Conservation (phyloP, 2,888 invertebrate species). For the Alloplasta piceator region DNA sequence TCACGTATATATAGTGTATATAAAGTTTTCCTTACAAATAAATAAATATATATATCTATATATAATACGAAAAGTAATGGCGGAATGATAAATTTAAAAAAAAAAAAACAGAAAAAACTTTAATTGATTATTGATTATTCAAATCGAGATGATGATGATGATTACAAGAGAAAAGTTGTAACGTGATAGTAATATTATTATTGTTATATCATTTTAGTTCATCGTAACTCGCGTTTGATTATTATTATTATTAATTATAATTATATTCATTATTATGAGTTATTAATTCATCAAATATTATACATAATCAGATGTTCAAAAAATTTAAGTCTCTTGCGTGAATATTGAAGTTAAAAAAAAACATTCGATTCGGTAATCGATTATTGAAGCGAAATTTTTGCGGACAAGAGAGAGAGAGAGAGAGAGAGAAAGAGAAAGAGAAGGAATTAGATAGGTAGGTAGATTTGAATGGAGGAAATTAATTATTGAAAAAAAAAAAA, state of each 20-base stretch:
- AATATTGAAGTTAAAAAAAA: conserved; percentile 38
- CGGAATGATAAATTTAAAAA: conserved; percentile 45
- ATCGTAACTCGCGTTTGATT: conserved; percentile 67
- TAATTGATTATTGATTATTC: no score
- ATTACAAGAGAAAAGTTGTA: conserved; percentile 36
- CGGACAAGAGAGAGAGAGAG: conserved; percentile 17
- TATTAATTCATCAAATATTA: conserved; percentile 49
- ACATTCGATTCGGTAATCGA: conserved; percentile 19
- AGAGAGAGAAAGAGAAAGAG: conserved; percentile 36
- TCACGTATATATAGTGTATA: conserved; percentile 68
- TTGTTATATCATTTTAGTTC: conserved; percentile 71
- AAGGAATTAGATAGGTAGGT: conserved; percentile 12
- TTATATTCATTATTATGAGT: conserved; percentile 41
- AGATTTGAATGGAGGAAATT: conserved; percentile 11
- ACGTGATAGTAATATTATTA: conserved; percentile 68
- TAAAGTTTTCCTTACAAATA: conserved; percentile 61
- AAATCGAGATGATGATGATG: conserved; percentile 54
- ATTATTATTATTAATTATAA: conserved; percentile 52
- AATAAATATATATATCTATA: conserved; percentile 64
- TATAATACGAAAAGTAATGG: conserved; percentile 54
- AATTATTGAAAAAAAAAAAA: conserved; percentile 30
- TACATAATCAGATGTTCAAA: conserved; percentile 41
- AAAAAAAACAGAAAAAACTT: conserved; percentile 27
- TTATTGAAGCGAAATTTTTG: conserved; percentile 36
- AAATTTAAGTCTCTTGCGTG: conserved; percentile 6